A percentile compares a stretch with the other conserved stretches of the same genome.
phyloP scores from a whole-genome alignment of 2,888 invertebrate genomes.

The Calliphora vomitoria region DNA sequence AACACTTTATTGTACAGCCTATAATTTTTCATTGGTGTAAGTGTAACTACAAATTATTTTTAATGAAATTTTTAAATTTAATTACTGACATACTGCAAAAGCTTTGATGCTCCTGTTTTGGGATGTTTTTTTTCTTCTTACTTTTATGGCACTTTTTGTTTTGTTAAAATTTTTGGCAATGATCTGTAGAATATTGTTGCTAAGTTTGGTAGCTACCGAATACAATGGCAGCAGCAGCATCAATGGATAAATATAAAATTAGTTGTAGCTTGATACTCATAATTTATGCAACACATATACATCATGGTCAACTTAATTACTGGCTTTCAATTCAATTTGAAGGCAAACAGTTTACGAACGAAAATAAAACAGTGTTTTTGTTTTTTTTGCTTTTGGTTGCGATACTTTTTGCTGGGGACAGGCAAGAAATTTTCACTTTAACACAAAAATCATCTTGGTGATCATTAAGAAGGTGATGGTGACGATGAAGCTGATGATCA shows the following conservation, averaged over 20 bases:
- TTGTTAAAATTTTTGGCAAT: slow-evolving; percentile 28
- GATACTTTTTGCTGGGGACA: background rate
- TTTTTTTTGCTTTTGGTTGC: background rate
- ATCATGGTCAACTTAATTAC: slow-evolving; percentile 74
- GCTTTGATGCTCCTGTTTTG: slow-evolving; percentile 46
- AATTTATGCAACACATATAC: slow-evolving; percentile 73
- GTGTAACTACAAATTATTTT: slow-evolving; percentile 72
- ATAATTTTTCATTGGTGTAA: slow-evolving; percentile 60
- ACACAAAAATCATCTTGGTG: slow-evolving; percentile 40
- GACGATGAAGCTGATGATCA: slow-evolving; percentile 37
- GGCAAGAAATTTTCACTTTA: slow-evolving; percentile 58
- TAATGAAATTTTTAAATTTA: slow-evolving; percentile 70
- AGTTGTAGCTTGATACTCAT: slow-evolving; percentile 71
- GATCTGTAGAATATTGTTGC: slow-evolving; percentile 27
- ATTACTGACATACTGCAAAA: slow-evolving; percentile 63
- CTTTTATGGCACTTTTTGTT: background rate
- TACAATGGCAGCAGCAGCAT: slow-evolving; percentile 11
- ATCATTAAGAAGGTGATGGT: slow-evolving; percentile 32
- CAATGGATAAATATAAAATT: slow-evolving; percentile 65
- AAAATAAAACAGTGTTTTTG: slow-evolving; percentile 48
- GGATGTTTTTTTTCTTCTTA: background rate
- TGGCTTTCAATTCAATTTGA: slow-evolving; percentile 71
- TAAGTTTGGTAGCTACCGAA: slow-evolving; percentile 5
- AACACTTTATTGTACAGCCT: slow-evolving; percentile 50
- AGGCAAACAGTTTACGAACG: slow-evolving; percentile 63